A percentile compares a stretch with the other conserved stretches of the same genome.
These are phyloP conservation scores for Cheilosia vulpina DNA, from an alignment of 2,888 invertebrate genomes.

Conservation along the genomic window DNA sequence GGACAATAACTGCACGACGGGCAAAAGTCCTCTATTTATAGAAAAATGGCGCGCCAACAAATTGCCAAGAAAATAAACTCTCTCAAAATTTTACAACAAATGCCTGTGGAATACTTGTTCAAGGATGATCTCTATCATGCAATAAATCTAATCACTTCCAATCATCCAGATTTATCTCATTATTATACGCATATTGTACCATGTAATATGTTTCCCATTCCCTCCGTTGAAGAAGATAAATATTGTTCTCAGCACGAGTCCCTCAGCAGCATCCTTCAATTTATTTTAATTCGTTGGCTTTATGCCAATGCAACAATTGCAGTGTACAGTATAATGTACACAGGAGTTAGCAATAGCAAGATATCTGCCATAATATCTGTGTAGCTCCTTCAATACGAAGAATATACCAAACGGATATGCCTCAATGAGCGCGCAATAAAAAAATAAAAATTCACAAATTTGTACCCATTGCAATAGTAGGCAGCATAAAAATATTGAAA, in stretches of 20 bases:
- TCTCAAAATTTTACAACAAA: too few relatives aligned
- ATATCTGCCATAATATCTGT: conserved; percentile 52
- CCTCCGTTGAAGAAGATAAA: conserved; percentile 10
- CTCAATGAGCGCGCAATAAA: conserved; percentile 51
- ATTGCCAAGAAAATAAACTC: too few relatives aligned
- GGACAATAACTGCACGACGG: too few relatives aligned
- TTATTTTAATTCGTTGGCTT: conserved; percentile 75
- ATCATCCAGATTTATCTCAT: conserved; percentile 68
- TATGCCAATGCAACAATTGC: conserved; percentile 69
- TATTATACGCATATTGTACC: conserved; percentile 71
- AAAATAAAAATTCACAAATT: conserved; percentile 9
- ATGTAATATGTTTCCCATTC: conserved; percentile 63
- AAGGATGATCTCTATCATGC: conserved; percentile 2
- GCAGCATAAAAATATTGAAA: conserved; percentile 62
- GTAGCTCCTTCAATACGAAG: conserved; percentile 59
- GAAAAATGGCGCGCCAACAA: too few relatives aligned
- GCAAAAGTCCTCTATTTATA: too few relatives aligned
- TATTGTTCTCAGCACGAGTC: conserved; percentile 53
- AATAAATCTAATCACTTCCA: conserved; percentile 66
- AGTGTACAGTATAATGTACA: conserved; percentile 24
- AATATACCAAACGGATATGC: conserved; percentile 64
- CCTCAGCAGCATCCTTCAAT: conserved; percentile 62
- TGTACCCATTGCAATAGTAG: conserved; percentile 51
- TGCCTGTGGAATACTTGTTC: too few relatives aligned
- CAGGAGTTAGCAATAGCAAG: conserved; percentile 13